These are phyloP conservation scores for Linepithema humile DNA, from an alignment of 1,140 invertebrate species.

Conservation along the genomic window DNA sequence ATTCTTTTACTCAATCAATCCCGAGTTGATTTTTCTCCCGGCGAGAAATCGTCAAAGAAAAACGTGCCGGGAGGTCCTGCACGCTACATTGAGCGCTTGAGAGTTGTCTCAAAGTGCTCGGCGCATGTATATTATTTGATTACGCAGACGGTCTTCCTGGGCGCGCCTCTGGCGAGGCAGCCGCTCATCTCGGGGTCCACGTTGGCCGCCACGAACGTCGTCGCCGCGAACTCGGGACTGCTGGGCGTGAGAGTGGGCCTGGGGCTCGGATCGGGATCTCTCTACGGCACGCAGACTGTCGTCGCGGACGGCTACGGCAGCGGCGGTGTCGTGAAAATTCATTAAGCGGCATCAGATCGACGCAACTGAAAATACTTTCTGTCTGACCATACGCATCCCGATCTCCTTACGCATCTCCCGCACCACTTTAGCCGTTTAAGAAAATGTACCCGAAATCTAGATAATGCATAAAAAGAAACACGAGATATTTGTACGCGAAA, in stretches of 20 bases:
- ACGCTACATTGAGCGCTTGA: not conserved
- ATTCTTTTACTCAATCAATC: slow-evolving; percentile 10
- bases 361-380: not conserved
- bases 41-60: not conserved
- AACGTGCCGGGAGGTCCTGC: not conserved
- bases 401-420: not conserved
- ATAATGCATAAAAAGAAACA: not conserved
- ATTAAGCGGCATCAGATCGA: slow-evolving; percentile 41
- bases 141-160: not conserved
- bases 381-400: not conserved
- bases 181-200: not conserved
- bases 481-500: not conserved
- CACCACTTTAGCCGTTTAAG: not conserved
- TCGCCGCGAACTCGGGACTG: slow-evolving; percentile 26
- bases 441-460: not conserved
- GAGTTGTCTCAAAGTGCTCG: too few species aligned
- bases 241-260: slow-evolving; percentile 44
- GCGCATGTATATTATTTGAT: slow-evolving; percentile 1
- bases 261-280: slow-evolving; percentile 58
- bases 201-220: slow-evolving; percentile 41
- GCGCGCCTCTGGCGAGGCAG: slow-evolving; percentile 41
- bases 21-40: not conserved
- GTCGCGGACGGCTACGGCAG: slow-evolving; percentile 62
- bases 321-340: slow-evolving; percentile 63
- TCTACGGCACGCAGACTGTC: slow-evolving; percentile 63